Conservation (phyloP, 2,797 vertebrate species). For the Furcifer pardalis region DNA sequence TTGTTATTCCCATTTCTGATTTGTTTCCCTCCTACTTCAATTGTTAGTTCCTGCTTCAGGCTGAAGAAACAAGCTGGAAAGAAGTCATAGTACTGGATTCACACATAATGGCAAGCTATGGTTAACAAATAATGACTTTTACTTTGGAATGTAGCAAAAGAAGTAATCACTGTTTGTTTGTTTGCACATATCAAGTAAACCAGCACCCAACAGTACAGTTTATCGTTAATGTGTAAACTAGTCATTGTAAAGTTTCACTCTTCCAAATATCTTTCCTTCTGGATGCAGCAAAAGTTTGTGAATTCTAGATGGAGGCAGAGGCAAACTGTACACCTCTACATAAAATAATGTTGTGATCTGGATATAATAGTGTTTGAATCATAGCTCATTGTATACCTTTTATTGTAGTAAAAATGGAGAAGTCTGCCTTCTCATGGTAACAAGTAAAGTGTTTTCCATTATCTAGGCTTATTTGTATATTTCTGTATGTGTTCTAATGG, state of each 20-base stretch:
- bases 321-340: slow-evolving; percentile 51
- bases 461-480: slow-evolving; percentile 65
- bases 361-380: slow-evolving; percentile 46
- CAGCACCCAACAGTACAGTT: background rate
- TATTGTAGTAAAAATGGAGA: slow-evolving; percentile 57
- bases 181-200: background rate
- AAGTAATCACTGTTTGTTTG: background rate
- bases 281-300: slow-evolving; percentile 53
- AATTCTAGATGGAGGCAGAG: slow-evolving; percentile 47
- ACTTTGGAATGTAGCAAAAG: background rate
- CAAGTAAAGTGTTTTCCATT: slow-evolving; percentile 60
- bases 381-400: slow-evolving; percentile 57
- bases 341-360: slow-evolving; percentile 50
- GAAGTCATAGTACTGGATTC: background rate
- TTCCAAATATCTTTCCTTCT: slow-evolving; percentile 38
- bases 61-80: background rate
- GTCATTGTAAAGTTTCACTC: background rate
- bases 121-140: background rate
- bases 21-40: background rate
- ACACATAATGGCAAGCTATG: background rate
- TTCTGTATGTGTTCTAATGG: slow-evolving; percentile 51
- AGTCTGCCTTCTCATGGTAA: slow-evolving; percentile 51
- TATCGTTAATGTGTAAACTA: background rate
- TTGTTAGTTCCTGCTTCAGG: background rate
- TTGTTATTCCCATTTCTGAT: background rate